phyloP scores from a whole-genome alignment of 2,113 vertebrate genomes.

The Penelope pileata region DNA sequence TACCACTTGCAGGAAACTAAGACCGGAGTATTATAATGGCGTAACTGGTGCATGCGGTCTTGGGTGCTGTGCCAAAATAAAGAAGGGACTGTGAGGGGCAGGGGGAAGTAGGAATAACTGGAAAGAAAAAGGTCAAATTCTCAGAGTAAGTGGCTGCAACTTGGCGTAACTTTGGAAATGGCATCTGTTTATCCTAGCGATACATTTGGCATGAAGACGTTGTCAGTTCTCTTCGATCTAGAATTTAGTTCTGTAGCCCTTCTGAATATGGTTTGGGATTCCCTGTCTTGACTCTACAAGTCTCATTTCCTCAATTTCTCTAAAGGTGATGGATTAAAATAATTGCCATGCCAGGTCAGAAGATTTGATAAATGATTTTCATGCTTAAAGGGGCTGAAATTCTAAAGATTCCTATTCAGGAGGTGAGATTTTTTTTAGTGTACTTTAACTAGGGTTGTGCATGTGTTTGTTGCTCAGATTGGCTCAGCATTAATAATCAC shows the following conservation, averaged over 20 bases:
- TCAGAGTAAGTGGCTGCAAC: neutral
- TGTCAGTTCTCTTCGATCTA: neutral
- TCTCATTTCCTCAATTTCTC: slow-evolving; percentile 5
- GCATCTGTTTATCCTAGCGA: neutral
- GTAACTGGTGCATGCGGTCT: neutral
- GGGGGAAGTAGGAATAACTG: neutral
- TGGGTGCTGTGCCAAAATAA: neutral
- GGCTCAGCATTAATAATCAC: neutral
- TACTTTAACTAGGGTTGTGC: neutral
- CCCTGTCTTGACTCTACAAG: neutral
- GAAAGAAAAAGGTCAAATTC: slow-evolving; percentile 22
- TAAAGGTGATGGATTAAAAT: neutral
- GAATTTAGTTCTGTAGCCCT: neutral
- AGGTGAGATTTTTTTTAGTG: neutral
- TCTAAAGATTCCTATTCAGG: neutral
- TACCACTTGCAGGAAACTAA: neutral
- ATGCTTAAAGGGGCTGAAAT: neutral
- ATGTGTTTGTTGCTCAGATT: neutral
- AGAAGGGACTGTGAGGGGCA: neutral
- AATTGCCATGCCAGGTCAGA: neutral
- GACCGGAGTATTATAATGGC: neutral
- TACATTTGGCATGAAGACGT: neutral
- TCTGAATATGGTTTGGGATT: neutral
- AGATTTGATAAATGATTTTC: neutral
- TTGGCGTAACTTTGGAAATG: slow-evolving; percentile 1